Base-by-base conservation (phyloP, 2,113 vertebrate genomes). In the Corvus cornix region DNA sequence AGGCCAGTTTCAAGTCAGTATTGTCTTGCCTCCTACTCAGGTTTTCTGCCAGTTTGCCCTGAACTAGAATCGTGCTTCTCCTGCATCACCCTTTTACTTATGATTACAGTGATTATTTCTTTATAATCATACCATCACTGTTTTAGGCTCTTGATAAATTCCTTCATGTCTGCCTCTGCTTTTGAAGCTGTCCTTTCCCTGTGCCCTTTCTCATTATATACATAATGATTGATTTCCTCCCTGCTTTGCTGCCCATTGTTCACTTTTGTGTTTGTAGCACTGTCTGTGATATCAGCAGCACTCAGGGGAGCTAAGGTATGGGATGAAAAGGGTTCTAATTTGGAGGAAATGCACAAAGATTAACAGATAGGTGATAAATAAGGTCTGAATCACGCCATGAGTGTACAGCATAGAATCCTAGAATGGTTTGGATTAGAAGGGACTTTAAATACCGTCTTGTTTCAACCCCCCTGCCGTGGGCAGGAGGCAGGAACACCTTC, bases 391-490 rank as follows among this genome's bases (percentile, higher is more conserved):
- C 41, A 49, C 28, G 19, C 23, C 20, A 60, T 2, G 0, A 1
- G 0, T 26, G 9, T 31, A 13, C 5, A 31, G 16, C 10, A 16
- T 8, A 31, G 48, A 69, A 49, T 49, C 21, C 15, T 14, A 6
- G 15, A 56, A 70, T 28, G 8, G 15, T 37, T 43, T 84, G 31
- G 16, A 21, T 55, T 53, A 16, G 5, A 76, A 69, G 7, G 10
- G 4, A 37, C 31, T 8, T 70, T 69, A 56, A 62, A 62, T 3
- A 43, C 4, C 6, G 4, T 23, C 26, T 43, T 6, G 3, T 62
- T 55, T n/a, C 15, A 16, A n/a, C 4, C 4, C 2, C 8, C 4
- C 13, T 60, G 24, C 46, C 28, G 23, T 6, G 7, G 8, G 3
- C 55, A 69, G 55, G 9, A n/a, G 8, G 3, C 55, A 69, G 55